A percentile compares a stretch with the other conserved stretches of the same genome.
Conservation (phyloP, 2,888 invertebrate species). For the Anarsia innoxiella region DNA sequence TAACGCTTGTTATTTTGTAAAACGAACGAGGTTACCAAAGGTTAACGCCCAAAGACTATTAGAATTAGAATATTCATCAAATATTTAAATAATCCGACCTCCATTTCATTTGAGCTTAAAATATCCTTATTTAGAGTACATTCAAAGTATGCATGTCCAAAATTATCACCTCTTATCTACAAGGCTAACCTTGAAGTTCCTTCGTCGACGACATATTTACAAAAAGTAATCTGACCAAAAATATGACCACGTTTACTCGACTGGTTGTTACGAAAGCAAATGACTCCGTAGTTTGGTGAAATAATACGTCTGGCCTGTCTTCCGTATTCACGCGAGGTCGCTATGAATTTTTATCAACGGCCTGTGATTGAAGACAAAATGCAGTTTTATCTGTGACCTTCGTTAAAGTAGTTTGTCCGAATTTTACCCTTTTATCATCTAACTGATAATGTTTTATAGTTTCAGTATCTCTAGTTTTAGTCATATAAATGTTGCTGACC, state of each 20-base stretch:
- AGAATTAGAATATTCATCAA: too few relatives aligned
- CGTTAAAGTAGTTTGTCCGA: constrained; percentile 27
- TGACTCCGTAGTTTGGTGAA: constrained; percentile 40
- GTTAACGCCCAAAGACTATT: too few relatives aligned
- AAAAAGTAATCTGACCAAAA: constrained; percentile 45
- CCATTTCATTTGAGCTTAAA: too few relatives aligned
- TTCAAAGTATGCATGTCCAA: constrained; percentile 39
- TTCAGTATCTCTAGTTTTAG: too few relatives aligned
- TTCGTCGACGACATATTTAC: constrained; percentile 57
- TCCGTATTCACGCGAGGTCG: constrained; percentile 57
- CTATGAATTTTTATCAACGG: constrained; percentile 51
- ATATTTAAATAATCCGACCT: too few relatives aligned
- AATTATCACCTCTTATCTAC: constrained; percentile 67
- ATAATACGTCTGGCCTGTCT: constrained; percentile 45
- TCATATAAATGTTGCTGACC: too few relatives aligned
- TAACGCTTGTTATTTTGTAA: too few relatives aligned
- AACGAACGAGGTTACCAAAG: too few relatives aligned
- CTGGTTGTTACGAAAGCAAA: constrained; percentile 14
- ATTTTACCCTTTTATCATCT: constrained; percentile 12
- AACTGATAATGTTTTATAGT: too few relatives aligned
- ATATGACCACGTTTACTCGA: constrained; percentile 20
- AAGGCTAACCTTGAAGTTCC: constrained; percentile 68
- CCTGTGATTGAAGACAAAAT: constrained; percentile 55
- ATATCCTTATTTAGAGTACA: constrained; percentile 39
- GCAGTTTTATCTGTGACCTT: constrained; percentile 55